These are phyloP conservation scores for Propsilocerus akamusi DNA, from an alignment of 1,140 invertebrate genomes.

Conservation along the genomic window DNA sequence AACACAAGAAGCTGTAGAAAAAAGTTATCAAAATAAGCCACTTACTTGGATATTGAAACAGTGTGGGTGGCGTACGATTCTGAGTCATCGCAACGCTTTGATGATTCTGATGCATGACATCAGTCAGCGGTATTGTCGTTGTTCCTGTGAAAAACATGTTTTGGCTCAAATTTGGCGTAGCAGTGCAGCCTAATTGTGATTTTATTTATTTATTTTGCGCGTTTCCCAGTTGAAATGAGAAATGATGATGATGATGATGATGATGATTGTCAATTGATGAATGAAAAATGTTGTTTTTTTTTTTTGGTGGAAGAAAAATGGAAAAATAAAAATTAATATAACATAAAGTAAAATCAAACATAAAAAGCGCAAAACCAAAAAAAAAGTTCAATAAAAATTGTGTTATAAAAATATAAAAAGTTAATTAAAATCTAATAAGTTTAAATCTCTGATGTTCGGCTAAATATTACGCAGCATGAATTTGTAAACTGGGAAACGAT, in stretches of 20 bases:
- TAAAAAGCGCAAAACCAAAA: too few species aligned
- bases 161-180: constrained; percentile 7
- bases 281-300: neutral
- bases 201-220: constrained; percentile 2
- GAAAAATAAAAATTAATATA: neutral
- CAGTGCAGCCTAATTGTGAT: constrained; percentile 5
- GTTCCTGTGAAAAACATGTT: constrained; percentile 9
- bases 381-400: too few species aligned
- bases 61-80: constrained; percentile 30
- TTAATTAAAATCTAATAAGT: too few species aligned
- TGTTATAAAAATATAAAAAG: too few species aligned
- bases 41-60: constrained; percentile 58
- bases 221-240: neutral
- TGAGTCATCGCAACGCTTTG: constrained; percentile 10
- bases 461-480: too few species aligned
- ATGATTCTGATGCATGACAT: constrained; percentile 1
- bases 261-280: neutral
- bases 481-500: too few species aligned
- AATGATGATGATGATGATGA: neutral
- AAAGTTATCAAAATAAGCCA: constrained; percentile 13
- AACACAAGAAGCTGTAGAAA: constrained; percentile 20
- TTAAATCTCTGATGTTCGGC: too few species aligned
- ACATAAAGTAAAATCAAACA: too few species aligned
- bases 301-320: neutral
- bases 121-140: constrained; percentile 7